A percentile compares a stretch with the other conserved stretches of the same genome.
Conservation (phyloP, 2,113 vertebrate species). For the Aythya baeri region DNA sequence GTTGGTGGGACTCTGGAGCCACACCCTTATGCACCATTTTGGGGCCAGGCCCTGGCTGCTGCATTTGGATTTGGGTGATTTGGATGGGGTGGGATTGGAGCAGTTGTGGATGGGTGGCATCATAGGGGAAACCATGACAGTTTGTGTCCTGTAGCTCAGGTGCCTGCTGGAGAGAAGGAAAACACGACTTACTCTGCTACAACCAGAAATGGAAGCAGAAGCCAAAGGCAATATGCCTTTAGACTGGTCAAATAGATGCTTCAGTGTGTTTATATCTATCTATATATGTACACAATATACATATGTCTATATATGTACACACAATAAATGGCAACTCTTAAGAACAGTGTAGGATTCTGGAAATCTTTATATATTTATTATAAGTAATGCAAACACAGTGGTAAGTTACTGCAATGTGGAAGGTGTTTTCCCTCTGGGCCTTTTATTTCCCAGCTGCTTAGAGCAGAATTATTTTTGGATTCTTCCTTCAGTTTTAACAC, state of each 20-base stretch:
- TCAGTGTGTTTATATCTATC: background rate
- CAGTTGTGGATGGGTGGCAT: background rate
- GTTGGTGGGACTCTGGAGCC: background rate
- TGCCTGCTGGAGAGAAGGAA: background rate
- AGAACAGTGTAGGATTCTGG: background rate
- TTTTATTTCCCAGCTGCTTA: background rate
- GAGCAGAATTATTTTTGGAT: background rate
- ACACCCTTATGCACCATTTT: accelerated
- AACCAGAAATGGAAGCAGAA: background rate
- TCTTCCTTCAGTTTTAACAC: background rate
- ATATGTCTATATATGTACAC: background rate
- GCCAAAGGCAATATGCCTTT: background rate
- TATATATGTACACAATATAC: accelerated
- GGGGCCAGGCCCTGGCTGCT: background rate
- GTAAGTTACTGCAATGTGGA: background rate
- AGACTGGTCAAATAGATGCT: background rate
- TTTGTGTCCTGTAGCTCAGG: background rate
- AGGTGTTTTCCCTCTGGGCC: background rate
- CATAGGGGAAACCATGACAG: background rate
- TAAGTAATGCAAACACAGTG: background rate
- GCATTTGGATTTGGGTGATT: background rate
- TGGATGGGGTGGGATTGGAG: background rate
- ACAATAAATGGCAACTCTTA: background rate
- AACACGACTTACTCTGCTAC: background rate
- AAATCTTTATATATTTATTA: background rate